Base-by-base conservation (phyloP, 2,113 vertebrate species). In the Plecotus auritus region DNA sequence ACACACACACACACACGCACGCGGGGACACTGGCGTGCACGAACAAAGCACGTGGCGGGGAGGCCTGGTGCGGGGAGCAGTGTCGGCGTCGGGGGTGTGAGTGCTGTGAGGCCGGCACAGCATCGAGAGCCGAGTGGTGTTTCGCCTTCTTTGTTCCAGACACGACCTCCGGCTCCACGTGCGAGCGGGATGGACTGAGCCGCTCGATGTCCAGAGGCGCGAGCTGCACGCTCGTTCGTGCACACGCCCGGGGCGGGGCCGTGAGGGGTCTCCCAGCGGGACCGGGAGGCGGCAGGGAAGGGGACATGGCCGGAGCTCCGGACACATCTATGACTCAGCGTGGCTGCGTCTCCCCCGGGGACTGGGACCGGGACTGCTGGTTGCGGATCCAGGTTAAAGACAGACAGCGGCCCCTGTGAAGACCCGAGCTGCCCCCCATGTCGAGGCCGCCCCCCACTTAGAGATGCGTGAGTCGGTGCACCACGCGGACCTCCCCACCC, bases 361-460 rank as follows among this genome's bases (percentile, higher is more conserved):
- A 11, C 9, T 42, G 23, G 9, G 59, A 56, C 13, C 22, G 1
- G 20, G 9, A 12, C 12, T 32, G 59, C 20, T 6, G 14, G 17
- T 1, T 20, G 56, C 51, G 73, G n/a, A 2, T 28, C 66, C 84
- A 40, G 30, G 30, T 11, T 64, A 45, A 80, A 10, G 26, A 14
- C 5, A 59, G 56, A 59, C 9, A 1, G 0, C 3, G 51, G 20
- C 4, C 0, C 28, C 0, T 37, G 0, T 5, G 54, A 10, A 74
- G 42, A 47, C 0, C 13, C 14, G 69, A 42, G 54, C 32, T 7
- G 18, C 88, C 49, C 37, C 18, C 18, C 6, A 8, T 8, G n/a
- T 37, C 26, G 66, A 11, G 84, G 56, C 20, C 20, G 13, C n/a
- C 59, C 56, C 78, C 77, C 16, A 0, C 54, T 40, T 49, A 28